Base-by-base conservation (phyloP, 2,797 vertebrate genomes). In the Acanthurus leucopareius region DNA sequence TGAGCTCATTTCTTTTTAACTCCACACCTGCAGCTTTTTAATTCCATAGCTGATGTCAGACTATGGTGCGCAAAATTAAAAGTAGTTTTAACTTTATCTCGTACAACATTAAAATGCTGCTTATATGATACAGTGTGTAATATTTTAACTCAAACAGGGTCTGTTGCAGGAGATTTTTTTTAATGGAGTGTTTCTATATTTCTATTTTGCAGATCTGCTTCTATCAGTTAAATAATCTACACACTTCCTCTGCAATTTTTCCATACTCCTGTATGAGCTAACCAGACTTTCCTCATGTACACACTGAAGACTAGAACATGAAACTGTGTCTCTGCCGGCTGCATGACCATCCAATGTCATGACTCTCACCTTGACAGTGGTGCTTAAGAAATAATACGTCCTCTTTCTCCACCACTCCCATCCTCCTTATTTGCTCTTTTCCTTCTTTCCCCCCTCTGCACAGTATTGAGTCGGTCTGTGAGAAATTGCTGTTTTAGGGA, bases 401-500 rank as follows among this genome's bases (percentile, higher is more conserved):
- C 51, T 49, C 49, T 64, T 58, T 59, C 52, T 44, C 22, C 11
- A 69, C 70, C 69, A 82, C 70, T 69, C 68, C 67, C 84, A 66
- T 69, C 73, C 73, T 85, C 64, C 74, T 81, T 88, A 83, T 85
- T 87, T 80, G 44, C 84, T 73, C 76, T 64, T 77, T 67, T 54
- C 67, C 49, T 49, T 69, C 66, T 57, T 56, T 20, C 54, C 48
- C 45, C 20, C 44, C 56, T 64, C 67, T 79, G 67, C 49, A 73
- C 81, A 76, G 81, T 93, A 94, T 92, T 86, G 93, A 94, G 89
- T 89, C 59, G 54, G 71, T 74, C 64, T 86, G 82, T 94, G 91
- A 93, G 79, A 74, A 91, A 93, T 91, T 75, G 84, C 82, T 87
- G 72, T 91, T 93, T 94, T 92, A 93, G 85, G 88, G 87, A 91